Conservation (phyloP, 2,797 vertebrate species). For the Alauda arvensis region DNA sequence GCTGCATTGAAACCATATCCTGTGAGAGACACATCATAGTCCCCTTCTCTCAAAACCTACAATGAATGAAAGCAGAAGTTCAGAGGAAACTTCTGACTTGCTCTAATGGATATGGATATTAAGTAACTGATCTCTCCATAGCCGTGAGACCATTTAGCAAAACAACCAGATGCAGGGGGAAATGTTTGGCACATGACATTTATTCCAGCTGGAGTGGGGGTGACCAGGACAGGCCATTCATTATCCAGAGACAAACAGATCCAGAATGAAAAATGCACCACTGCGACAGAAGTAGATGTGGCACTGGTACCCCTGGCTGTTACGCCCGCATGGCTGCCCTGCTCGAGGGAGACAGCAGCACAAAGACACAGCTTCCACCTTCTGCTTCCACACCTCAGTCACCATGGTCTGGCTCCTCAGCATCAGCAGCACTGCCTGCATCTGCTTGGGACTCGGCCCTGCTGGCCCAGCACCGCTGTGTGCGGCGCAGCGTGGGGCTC, state of each 20-base stretch:
- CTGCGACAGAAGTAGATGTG: background rate
- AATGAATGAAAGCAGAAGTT: background rate
- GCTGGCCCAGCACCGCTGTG: rapidly evolving
- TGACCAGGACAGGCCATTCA: background rate
- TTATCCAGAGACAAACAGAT: background rate
- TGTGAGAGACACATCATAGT: background rate
- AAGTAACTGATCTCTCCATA: background rate
- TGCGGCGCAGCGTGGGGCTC: rapidly evolving
- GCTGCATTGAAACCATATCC: background rate
- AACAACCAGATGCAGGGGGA: constrained; percentile 9
- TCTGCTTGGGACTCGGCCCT: rapidly evolving
- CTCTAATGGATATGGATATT: background rate
- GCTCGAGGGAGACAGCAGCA: background rate
- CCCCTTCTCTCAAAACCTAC: background rate
- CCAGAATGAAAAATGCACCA: background rate
- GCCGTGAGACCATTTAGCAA: background rate
- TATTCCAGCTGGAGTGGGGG: background rate
- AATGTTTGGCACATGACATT: constrained; percentile 17
- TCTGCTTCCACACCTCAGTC: background rate
- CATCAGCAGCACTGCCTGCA: background rate
- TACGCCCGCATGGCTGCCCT: background rate
- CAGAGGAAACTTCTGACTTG: background rate
- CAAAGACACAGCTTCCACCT: background rate
- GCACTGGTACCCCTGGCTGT: background rate
- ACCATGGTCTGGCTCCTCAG: background rate